These are phyloP conservation scores for Antheraea mylitta DNA, from an alignment of 1,140 invertebrate genomes.

Conservation along the genomic window DNA sequence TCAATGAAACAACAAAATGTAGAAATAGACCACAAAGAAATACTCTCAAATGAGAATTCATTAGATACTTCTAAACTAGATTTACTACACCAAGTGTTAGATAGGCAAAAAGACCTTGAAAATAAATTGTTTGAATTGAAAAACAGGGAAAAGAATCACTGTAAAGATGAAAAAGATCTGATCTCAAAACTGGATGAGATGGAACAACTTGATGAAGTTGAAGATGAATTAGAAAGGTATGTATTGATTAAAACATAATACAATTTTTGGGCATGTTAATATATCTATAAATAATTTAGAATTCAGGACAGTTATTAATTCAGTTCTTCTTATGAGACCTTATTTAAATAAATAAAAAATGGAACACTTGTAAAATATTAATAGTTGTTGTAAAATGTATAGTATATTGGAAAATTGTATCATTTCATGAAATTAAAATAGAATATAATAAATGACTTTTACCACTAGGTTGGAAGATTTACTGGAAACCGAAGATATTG, in stretches of 20 bases:
- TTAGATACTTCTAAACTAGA: slow-evolving; percentile 40
- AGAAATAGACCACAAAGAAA: slow-evolving; percentile 15
- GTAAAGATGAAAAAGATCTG: slow-evolving; percentile 72
- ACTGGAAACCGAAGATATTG: slow-evolving; percentile 40
- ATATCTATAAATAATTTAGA: no score
- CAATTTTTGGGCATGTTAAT: no score
- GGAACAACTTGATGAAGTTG: slow-evolving; percentile 79
- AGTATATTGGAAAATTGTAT: no score
- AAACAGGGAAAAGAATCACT: slow-evolving; percentile 54
- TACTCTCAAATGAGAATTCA: slow-evolving; percentile 14
- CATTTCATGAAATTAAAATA: no score
- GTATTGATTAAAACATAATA: neutral
- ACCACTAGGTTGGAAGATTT: slow-evolving; percentile 52
- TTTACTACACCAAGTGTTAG: slow-evolving; percentile 69
- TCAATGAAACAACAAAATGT: slow-evolving; percentile 14
- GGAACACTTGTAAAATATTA: no score
- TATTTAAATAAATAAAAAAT: no score
- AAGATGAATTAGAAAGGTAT: slow-evolving; percentile 78
- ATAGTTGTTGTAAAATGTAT: no score
- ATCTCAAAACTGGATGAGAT: slow-evolving; percentile 77
- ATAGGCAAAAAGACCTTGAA: slow-evolving; percentile 77
- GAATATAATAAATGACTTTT: slow-evolving; percentile 11
- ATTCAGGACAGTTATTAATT: no score
- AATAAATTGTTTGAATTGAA: slow-evolving; percentile 72
- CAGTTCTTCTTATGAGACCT: no score